Percentiles rank a stretch among this genome's conserved stretches.
Evolutionary conservation across 2,797 vertebrate species (phyloP).

Genomic region (Micropoecilia bifurca): DNA sequence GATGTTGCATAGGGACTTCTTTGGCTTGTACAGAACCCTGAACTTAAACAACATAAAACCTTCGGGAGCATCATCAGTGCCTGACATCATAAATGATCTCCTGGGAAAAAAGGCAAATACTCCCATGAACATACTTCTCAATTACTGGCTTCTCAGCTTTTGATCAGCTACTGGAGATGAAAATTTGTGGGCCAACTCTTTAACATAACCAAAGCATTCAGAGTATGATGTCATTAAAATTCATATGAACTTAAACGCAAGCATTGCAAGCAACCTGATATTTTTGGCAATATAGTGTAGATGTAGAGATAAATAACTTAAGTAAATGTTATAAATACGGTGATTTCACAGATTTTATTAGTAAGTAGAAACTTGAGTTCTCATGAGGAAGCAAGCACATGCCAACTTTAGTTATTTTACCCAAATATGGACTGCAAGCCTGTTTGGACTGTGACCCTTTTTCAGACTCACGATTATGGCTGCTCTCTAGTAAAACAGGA

Average conservation of each 20-base stretch:
- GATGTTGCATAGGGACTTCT: background rate
- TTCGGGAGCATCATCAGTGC: background rate
- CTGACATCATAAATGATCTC: background rate
- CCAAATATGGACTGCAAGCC: too few species aligned
- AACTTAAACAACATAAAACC: background rate
- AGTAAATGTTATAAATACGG: too few species aligned
- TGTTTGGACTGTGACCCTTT: too few species aligned
- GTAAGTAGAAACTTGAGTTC: too few species aligned
- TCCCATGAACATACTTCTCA: background rate
- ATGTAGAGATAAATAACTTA: too few species aligned
- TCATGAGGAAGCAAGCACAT: too few species aligned
- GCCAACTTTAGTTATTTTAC: too few species aligned
- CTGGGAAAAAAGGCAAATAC: too few species aligned
- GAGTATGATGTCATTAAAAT: background rate
- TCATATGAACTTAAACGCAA: background rate
- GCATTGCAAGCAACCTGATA: background rate
- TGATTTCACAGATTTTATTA: too few species aligned
- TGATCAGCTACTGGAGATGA: background rate
- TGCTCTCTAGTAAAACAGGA: too few species aligned
- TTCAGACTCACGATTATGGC: too few species aligned
- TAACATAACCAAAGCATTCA: background rate
- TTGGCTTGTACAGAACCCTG: background rate
- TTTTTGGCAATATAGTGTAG: background rate
- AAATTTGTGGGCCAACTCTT: background rate
- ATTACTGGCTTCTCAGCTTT: background rate